Evolutionary conservation across 2,797 vertebrate species (phyloP).

Genomic region (Sebastes elongatus): DNA sequence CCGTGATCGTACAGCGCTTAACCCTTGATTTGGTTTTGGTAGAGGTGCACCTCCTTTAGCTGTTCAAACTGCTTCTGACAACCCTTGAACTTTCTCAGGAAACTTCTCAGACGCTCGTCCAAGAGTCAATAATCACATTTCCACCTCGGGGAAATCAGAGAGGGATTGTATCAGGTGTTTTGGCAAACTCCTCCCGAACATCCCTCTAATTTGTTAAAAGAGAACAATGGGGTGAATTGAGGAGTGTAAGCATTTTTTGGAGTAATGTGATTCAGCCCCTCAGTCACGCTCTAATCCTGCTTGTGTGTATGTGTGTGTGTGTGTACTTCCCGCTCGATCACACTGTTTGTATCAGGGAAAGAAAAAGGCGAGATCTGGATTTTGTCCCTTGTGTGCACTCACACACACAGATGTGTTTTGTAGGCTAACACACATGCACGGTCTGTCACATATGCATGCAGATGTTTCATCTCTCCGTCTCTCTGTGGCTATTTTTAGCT

Average conservation of each 20-base stretch:
- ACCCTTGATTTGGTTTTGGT: constrained; percentile 37
- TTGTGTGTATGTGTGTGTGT: neutral
- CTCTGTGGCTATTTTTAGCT: constrained; percentile 53
- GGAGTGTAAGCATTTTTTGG: neutral
- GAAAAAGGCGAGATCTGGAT: constrained; percentile 8
- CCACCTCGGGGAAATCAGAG: constrained; percentile 31
- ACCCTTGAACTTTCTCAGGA: constrained; percentile 3
- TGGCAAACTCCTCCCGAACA: constrained; percentile 8
- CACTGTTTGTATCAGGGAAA: neutral
- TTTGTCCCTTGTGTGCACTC: neutral
- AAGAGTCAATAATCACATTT: constrained; percentile 34
- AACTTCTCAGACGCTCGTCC: constrained; percentile 30
- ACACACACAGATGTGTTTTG: constrained; percentile 17
- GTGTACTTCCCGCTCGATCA: neutral
- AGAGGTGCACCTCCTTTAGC: neutral
- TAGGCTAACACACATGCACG: neutral
- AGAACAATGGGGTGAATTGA: constrained; percentile 8
- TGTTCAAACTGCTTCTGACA: constrained; percentile 10
- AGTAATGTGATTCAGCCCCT: constrained; percentile 27
- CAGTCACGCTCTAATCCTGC: neutral
- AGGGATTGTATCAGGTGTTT: constrained; percentile 48
- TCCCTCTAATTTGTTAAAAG: constrained; percentile 28
- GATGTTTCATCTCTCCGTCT: constrained; percentile 35
- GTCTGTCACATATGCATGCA: constrained; percentile 13
- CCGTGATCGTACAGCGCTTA: constrained; percentile 44